Evolutionary conservation across 2,888 invertebrate species (phyloP), one percentile per base, ranked within the genome.

Genomic region (Ormyrus labotus): DNA sequence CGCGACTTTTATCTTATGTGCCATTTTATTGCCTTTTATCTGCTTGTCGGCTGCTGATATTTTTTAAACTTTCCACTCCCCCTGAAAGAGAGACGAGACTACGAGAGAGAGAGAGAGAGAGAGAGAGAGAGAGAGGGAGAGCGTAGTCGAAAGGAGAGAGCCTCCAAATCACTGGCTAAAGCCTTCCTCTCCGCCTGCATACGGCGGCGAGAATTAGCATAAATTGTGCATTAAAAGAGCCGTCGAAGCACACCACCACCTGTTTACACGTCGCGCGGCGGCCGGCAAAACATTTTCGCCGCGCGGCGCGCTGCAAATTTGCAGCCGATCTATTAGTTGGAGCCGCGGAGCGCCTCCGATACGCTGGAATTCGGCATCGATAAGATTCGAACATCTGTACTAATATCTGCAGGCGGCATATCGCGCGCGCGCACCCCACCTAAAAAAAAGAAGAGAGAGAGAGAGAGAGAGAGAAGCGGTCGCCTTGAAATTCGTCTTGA

Each of bases 11-110:
- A 80, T 80, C 80, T 71, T 53, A 34, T 34, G 74, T 70, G 67
- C 57, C 80, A 71, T 76, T 80, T 80, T 80, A 80, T 80, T 81
- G 68, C 63, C 67, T 69, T 80, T 80, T 80, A 81, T 81, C 76
- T 75, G 75, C n/a, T 80, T 34, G 61, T 51, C 69, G 58, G n/a
- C 63, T 55, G 47, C 67, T 76, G 76, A 67, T 63, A 71, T 73
- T 77, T 80, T 73, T 81, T 72, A 76, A 76, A 72, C 80, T 80
- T 81, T 81, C 80, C 76, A 68, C 76, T 81, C 60, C 19, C 13
- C 47, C 0, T 58, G n/a, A 67, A 67, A 53, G 63, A 53, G 53
- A 45, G 45, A 50, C 19, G 60, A 6, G 50, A 71, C n/a, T 9
- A n/a, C 51, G 48, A 5, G 60, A 0, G 61, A 2, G 45, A 57